Percentiles rank a stretch among this genome's conserved stretches.
Evolutionary conservation across 2,113 vertebrate species (phyloP).

Genomic region (Gobius niger): DNA sequence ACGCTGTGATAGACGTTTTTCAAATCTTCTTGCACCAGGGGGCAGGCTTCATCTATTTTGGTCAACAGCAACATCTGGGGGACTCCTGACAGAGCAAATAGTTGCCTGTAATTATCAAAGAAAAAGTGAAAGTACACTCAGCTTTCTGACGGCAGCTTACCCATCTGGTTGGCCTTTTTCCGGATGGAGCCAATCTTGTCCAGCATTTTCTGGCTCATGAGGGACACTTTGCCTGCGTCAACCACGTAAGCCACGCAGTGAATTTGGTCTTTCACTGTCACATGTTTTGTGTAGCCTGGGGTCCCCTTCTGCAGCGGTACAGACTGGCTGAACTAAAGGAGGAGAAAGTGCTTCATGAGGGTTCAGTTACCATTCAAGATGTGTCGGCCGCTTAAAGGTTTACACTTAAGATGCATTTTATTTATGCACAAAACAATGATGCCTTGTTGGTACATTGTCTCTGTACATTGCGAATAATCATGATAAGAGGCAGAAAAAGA

Average conservation of each 20-base stretch:
- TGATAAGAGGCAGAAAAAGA: no score
- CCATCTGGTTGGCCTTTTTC: constrained; percentile 53
- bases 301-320: constrained; percentile 11
- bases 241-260: constrained; percentile 54
- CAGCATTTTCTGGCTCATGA: constrained; percentile 64
- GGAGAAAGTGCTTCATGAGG: not conserved
- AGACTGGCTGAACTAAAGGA: constrained; percentile 31
- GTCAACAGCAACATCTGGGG: constrained; percentile 74
- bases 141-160: constrained; percentile 31
- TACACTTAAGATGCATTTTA: no score
- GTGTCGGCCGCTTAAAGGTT: no score
- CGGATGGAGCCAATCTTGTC: constrained; percentile 68
- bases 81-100: constrained; percentile 48
- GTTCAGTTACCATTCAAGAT: no score
- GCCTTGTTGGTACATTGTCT: no score
- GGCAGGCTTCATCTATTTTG: constrained; percentile 74
- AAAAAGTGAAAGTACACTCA: not conserved
- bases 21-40: constrained; percentile 53
- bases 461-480: no score
- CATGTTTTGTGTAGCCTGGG: constrained; percentile 23
- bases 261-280: constrained; percentile 43
- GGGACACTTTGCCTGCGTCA: constrained; percentile 57
- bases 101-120: not conserved
- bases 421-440: no score
- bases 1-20: constrained; percentile 61